phyloP scores from a whole-genome alignment of 2,797 vertebrate genomes.

The Phyllotis vaccarum region DNA sequence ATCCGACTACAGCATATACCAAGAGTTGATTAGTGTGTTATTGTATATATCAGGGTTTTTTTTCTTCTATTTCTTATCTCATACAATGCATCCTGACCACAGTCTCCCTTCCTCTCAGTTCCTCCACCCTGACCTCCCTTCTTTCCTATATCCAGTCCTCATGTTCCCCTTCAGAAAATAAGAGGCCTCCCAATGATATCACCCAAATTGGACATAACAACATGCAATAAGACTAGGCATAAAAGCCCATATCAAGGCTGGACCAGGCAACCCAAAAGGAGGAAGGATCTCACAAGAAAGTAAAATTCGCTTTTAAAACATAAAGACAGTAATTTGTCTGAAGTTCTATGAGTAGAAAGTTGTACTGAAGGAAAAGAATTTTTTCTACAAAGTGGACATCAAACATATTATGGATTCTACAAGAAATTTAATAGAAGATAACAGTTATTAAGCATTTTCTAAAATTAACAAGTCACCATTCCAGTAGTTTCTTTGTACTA shows the following conservation, averaged over 20 bases:
- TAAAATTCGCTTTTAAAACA: constrained; percentile 8
- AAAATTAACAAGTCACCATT: background rate
- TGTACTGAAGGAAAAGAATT: background rate
- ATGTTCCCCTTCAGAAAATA: background rate
- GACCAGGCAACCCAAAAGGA: background rate
- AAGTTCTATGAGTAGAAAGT: background rate
- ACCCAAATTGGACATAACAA: background rate
- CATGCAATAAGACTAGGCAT: background rate
- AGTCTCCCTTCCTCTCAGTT: background rate
- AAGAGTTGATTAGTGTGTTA: background rate
- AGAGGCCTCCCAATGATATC: fast-evolving
- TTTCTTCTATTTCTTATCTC: background rate
- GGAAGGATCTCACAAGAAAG: background rate
- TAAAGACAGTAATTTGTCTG: background rate
- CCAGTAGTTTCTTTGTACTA: background rate
- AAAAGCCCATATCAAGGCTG: background rate
- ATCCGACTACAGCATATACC: background rate
- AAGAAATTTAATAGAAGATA: constrained; percentile 4
- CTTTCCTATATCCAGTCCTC: background rate
- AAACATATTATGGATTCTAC: background rate
- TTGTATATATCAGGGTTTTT: background rate
- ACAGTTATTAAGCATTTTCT: background rate
- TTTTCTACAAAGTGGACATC: background rate
- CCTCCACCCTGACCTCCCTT: background rate
- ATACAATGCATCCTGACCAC: background rate